Evolutionary conservation across 92 coral and sea anemone species (phyloP).

Genomic region (Virgularia gustaviana): DNA sequence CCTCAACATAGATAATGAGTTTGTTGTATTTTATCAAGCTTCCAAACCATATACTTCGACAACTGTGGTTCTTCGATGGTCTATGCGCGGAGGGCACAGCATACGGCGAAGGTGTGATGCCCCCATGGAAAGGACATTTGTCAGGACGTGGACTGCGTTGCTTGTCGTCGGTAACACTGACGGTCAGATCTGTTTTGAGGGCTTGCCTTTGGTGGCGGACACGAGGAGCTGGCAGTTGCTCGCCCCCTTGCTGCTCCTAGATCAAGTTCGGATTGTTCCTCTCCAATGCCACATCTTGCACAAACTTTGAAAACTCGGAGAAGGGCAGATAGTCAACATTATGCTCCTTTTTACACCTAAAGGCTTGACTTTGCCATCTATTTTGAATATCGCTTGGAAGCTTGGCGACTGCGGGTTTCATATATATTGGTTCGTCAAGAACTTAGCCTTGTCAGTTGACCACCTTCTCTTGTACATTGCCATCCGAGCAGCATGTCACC

Average conservation of each 20-base stretch:
- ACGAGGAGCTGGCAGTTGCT: slow-evolving; percentile 1
- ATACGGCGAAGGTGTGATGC: neutral
- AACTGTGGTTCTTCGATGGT: slow-evolving; percentile 17
- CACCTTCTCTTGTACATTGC: slow-evolving; percentile 50
- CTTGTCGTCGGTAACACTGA: too few relatives aligned
- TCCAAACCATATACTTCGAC: too few relatives aligned
- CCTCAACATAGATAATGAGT: too few relatives aligned
- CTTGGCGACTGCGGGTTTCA: slow-evolving; percentile 33
- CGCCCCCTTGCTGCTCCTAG: slow-evolving; percentile 32
- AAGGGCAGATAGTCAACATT: slow-evolving; percentile 54
- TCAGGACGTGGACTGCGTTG: too few relatives aligned
- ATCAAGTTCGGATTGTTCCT: slow-evolving; percentile 49
- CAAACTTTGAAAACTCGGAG: slow-evolving; percentile 41
- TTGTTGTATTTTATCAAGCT: too few relatives aligned
- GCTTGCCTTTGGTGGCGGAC: neutral
- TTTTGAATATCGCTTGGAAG: slow-evolving; percentile 49
- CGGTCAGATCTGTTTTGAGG: neutral
- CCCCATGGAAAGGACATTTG: neutral
- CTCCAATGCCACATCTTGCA: slow-evolving; percentile 46
- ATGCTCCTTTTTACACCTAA: slow-evolving; percentile 12
- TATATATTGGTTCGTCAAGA: slow-evolving; percentile 40
- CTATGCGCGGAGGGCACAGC: slow-evolving; percentile 14
- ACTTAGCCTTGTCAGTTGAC: slow-evolving; percentile 51
- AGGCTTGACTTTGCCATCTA: slow-evolving; percentile 59
- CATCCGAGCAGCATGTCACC: slow-evolving; percentile 53